Evolutionary conservation across 1,140 invertebrate genomes (phyloP).

Genomic region (Zaprionus capensis): DNA sequence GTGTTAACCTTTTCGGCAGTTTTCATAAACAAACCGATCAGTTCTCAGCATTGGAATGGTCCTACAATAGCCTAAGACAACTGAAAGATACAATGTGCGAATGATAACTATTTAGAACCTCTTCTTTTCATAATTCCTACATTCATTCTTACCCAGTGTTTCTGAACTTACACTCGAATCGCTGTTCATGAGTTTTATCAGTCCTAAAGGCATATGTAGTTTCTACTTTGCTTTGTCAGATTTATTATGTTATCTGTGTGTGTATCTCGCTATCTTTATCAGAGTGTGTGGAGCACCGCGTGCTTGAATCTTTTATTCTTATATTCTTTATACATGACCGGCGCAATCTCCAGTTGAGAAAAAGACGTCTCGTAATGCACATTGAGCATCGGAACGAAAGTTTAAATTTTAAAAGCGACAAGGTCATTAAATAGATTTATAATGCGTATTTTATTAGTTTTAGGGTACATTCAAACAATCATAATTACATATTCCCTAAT

Average conservation of each 20-base stretch:
- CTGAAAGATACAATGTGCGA: too few species aligned
- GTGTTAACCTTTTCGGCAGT: too few species aligned
- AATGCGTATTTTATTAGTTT: not conserved
- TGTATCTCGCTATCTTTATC: slow-evolving; percentile 1
- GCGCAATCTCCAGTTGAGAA: not conserved
- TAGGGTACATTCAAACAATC: slow-evolving; percentile 1
- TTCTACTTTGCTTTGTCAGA: not conserved
- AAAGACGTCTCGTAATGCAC: not conserved
- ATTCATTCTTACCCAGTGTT: not conserved
- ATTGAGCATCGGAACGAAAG: slow-evolving; percentile 1
- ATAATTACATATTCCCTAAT: not conserved
- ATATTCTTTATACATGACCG: not conserved
- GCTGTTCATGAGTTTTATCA: not conserved
- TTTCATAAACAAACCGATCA: too few species aligned
- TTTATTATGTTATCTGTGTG: slow-evolving; percentile 1
- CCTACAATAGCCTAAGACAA: too few species aligned
- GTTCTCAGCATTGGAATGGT: too few species aligned
- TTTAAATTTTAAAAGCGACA: not conserved
- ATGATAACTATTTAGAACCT: too few species aligned
- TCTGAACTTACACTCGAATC: not conserved
- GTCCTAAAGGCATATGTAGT: not conserved
- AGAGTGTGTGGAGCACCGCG: not conserved
- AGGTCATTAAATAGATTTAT: not conserved
- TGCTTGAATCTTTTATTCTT: not conserved
- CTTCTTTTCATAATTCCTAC: not conserved